Base-by-base conservation (phyloP, 2,888 invertebrate species). In the Cerceris ruficornis region DNA sequence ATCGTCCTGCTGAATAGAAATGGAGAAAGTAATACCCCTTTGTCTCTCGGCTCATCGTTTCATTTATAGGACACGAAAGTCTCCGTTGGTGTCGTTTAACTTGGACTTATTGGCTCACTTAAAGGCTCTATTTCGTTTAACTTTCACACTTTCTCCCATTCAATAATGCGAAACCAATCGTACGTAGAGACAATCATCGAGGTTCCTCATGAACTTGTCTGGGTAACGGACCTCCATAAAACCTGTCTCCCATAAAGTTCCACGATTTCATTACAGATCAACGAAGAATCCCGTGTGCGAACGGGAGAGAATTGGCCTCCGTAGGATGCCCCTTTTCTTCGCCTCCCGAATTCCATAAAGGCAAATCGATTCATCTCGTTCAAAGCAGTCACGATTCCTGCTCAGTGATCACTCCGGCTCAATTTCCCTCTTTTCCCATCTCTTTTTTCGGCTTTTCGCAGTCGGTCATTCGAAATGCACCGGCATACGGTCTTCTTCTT, bases 301-400 rank as follows among this genome's bases (percentile, higher is more conserved):
- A 49, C 15, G 61, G 13, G 69, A 50, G 58, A 66, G 65, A 52
- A 72, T 72, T 72, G 52, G 66, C 66, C 65, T 59, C 46, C n/a
- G 55, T 43, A 55, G 46, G 54, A 55, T 62, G 49, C 55, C 41
- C 28, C 46, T 54, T 52, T 65, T 72, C 42, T 4, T 50, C 46
- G 28, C 50, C 9, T 57, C 41, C 13, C 50, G 52, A 9, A 46
- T 50, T 64, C 67, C 54, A 70, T 70, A 74, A 68, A 80, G 60
- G 66, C 68, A 69, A 58, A 65, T 59, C 41, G 65, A 71, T 78
- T 69, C 69, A 80, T 71, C 60, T 68, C 73, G 74, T 69, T 69
- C 69, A 67, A 68, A 65, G 14, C 39, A 62, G 28, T 58, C 58
- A n/a, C 28, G 62, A 39, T 13, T 62, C n/a, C 14, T 8, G 54